Base-by-base conservation (phyloP, 2,888 invertebrate species). In the Teinopalpus imperialis region DNA sequence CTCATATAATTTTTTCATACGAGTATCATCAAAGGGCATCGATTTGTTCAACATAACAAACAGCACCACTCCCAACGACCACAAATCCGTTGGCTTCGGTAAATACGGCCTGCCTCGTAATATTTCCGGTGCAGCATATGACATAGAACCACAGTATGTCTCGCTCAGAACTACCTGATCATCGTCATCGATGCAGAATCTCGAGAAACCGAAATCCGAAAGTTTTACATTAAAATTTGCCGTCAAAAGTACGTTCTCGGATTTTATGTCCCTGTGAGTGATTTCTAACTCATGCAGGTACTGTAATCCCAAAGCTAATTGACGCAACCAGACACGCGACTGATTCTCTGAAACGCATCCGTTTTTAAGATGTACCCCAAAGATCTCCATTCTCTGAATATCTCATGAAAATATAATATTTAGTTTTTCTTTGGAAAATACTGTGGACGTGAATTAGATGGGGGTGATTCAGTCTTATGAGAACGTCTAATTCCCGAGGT, bases 121-220 rank as follows among this genome's bases (percentile, higher is more conserved):
- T 42, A 97, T 93, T 80, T 97, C 97, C 0, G 97, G 96, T 0
- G 97, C 95, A 0, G 95, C 96, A 69, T 97, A 97, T 1, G 95
- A 95, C 61, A 96, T 90, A 4, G 95, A 95, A 2, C 96, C 97
- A 66, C 96, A 97, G 65, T 94, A 96, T 0, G 96, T 96, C 56
- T 93, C 92, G 59, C 95, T 95, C 29, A 92, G 68, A 12, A 92
- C 64, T 4, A 80, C 73, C 44, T 75, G 63, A 16, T 79, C 75
- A 6, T 69, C 61, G 1, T 78, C 74, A 48, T 88, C 79, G 3
- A 89, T 59, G 43, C 82, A 81, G 34, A 77, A 69, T 24, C 90
- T 88, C 0, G 95, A 91, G 66, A 96, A 96, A 1, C 96, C 96
- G 68, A 95, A 96, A 81, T 96, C 96, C 0, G 95, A 93, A 14